These are phyloP conservation scores for Drosophila mimica DNA, from an alignment of 2,888 invertebrate genomes.

Conservation along the genomic window DNA sequence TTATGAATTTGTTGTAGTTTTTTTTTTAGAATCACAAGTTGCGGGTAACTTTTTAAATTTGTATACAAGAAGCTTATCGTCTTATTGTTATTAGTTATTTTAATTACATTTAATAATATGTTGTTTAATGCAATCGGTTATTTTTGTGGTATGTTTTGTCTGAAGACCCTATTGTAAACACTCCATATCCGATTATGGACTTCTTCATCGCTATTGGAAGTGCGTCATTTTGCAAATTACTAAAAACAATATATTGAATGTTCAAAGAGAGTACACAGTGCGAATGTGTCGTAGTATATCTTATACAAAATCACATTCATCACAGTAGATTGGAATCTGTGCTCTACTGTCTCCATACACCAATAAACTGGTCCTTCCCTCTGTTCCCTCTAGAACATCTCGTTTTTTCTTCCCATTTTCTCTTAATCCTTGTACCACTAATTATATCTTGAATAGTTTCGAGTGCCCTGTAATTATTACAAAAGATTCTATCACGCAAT, in stretches of 20 bases:
- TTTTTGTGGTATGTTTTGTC: neutral
- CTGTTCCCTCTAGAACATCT: no score
- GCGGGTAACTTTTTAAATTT: neutral
- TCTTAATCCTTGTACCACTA: no score
- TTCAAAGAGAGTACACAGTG: neutral
- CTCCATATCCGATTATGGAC: neutral
- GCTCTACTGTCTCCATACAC: no score
- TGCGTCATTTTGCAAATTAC: neutral
- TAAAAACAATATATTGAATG: neutral
- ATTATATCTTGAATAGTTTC: no score
- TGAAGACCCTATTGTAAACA: neutral
- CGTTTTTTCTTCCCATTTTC: no score
- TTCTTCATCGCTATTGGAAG: neutral
- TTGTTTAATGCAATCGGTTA: neutral
- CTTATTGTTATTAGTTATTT: neutral
- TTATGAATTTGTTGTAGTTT: neutral
- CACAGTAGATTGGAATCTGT: no score
- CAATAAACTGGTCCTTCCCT: no score
- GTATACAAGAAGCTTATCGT: neutral
- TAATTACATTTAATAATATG: neutral
- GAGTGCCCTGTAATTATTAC: no score
- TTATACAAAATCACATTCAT: neutral
- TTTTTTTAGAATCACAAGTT: neutral
- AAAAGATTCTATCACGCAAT: no score
- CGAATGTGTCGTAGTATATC: neutral